Base-by-base conservation (phyloP, 2,888 invertebrate genomes). In the Harmothoe impar region DNA sequence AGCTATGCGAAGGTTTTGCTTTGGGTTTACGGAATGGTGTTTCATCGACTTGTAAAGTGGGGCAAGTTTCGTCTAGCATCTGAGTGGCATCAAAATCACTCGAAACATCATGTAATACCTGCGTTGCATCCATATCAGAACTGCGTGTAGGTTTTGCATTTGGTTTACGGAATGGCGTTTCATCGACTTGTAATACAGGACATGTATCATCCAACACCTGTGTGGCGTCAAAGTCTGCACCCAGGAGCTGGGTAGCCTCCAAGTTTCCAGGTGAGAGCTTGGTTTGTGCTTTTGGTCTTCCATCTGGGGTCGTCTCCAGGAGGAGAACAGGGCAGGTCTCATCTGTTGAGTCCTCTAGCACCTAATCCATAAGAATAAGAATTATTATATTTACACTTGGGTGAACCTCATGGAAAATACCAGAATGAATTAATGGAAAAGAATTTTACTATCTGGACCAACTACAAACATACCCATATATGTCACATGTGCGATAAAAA, bases 211-310 rank as follows among this genome's bases (percentile, higher is more conserved):
- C 54, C 7, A 86, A 54, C 56, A 86, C 17, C 52, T 86, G 86
- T 23, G 89, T 89, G 33, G 89, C 68, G 12, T 62, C 35, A 35
- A 17, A 25, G 23, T 62, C 62, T 7, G 3, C 62, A 20, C 20
- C 72, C n/a, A 89, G 23, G 0, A 33, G 0, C 25, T 89, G 89
- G 31, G 89, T 89, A 10, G 89, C 89, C n/a, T 89, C 89, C 23
- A 68, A 25, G 7, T 62, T 62, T 7, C 5, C 43, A 43, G 43
- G 43, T 62, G 88, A 88, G 3, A 10, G 1, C n/a, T 78, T 78
- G 20, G 78, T 7, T 78, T 78, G 3, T 35, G 20, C n/a, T 15
- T 62, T 5, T 62, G 62, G 20, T n/a, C 20, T 20, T 62, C 62
- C 62, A 5, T 62, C 62, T 62, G 62, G 62, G 0, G 62, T 62